Base-by-base conservation (phyloP, 30 jellyfish, hydroid and myxozoan genomes). In the Cassiopea andromeda region DNA sequence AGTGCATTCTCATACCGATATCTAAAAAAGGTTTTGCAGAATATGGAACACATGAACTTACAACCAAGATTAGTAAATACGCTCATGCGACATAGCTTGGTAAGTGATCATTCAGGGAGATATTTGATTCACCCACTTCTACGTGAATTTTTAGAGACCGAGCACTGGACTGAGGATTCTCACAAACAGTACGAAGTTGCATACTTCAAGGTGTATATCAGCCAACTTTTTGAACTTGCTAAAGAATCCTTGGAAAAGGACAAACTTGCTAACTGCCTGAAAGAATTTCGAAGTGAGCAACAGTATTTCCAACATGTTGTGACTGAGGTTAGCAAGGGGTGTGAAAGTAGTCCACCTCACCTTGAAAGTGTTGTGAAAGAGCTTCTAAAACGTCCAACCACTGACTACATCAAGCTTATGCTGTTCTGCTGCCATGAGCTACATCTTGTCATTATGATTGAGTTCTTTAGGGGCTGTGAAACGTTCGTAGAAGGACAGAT, bases 401-500 rank as follows among this genome's bases (percentile, higher is more conserved):
- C 82, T 1, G 92, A 83, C 44, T 83, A 7, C 82, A 54, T 83
- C 2, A 19, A 85, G 0, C 43, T 19, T 19, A 3, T 69, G 17
- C n/a, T 83, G 4, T 83, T 83, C 46, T 16, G 57, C 18, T 19
- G 54, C 57, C 77, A 83, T 57, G 13, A 69, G 64, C 16, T 71
- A 4, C 49, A 60, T 69, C 75, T 85, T 1, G 19, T 7, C 17
- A 1, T 19, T 27, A 10, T 83, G 77, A 19, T 54, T 15, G 27
- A 71, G 17, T 83, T 69, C 72, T 83, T 83, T 18, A 48, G 49
- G n/a, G 76, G 76, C 60, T 83, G 92, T 70, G 85, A 69, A 74
- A 18, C 50, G 14, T 69, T 69, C 19, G 92, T 71, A 0, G 13
- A 45, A 17, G 88, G 38, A n/a, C 15, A 80, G 1, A 13, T 80